Evolutionary conservation across 2,113 vertebrate genomes (phyloP).

Genomic region (Grallaria varia): DNA sequence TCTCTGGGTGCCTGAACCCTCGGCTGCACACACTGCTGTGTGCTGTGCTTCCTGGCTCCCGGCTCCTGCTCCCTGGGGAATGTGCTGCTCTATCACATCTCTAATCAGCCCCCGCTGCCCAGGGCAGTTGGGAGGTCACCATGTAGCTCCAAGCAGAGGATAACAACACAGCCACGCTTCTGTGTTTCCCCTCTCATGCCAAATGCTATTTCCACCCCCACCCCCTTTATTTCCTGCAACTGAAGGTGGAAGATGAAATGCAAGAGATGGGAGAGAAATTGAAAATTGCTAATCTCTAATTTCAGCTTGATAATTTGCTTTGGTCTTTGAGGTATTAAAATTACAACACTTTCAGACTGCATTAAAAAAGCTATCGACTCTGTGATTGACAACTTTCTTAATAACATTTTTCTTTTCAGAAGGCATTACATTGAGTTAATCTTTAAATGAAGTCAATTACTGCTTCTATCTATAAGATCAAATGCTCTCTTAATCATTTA

Average conservation of each 20-base stretch:
- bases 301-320: conserved; percentile 46
- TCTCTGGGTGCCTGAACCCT: neutral
- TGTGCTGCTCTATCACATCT: neutral
- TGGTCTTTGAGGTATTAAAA: conserved; percentile 50
- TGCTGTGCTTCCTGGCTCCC: neutral
- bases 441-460: conserved; percentile 65
- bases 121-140: neutral
- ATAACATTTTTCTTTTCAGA: conserved; percentile 45
- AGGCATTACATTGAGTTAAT: conserved; percentile 53
- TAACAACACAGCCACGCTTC: neutral
- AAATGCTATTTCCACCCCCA: neutral
- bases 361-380: conserved; percentile 17
- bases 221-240: neutral
- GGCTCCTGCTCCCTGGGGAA: neutral
- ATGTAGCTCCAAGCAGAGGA: neutral
- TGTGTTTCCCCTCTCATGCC: neutral
- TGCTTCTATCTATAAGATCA: conserved; percentile 50
- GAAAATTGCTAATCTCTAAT: conserved; percentile 52
- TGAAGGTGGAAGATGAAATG: neutral
- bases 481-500: neutral
- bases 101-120: neutral
- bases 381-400: conserved; percentile 61
- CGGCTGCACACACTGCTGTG: neutral
- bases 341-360: conserved; percentile 34
- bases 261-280: conserved; percentile 9